Conservation (phyloP, 2,113 vertebrate genomes). For the Glaucomys volans region DNA sequence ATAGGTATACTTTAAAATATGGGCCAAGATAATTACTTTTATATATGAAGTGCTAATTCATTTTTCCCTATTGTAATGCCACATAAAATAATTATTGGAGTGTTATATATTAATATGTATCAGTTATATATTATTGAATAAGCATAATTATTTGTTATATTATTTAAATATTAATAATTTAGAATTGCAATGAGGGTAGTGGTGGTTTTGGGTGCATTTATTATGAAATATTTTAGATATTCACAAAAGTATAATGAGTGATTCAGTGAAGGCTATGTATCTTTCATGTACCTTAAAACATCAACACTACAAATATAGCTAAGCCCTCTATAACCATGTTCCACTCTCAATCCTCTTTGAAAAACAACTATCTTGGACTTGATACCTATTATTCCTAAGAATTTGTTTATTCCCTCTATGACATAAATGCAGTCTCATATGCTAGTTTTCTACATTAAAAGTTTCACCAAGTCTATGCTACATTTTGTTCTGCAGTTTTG, state of each 20-base stretch:
- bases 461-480: not conserved
- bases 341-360: not conserved
- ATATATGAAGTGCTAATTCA: not conserved
- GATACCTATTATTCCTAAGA: not conserved
- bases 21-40: not conserved
- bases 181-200: not conserved
- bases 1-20: not conserved
- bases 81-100: not conserved
- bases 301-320: not conserved
- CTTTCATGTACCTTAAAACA: not conserved
- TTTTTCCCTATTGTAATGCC: not conserved
- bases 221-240: not conserved
- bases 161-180: not conserved
- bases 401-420: not conserved
- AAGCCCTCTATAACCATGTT: not conserved
- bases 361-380: not conserved
- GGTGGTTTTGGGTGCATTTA: not conserved
- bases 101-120: not conserved
- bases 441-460: not conserved
- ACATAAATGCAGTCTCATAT: not conserved
- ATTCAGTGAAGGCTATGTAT: not conserved
- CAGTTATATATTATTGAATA: not conserved
- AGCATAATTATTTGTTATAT: not conserved
- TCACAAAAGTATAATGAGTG: not conserved
- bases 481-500: not conserved